Conservation (phyloP, 2,797 vertebrate species). For the Dicrostonyx torquatus region DNA sequence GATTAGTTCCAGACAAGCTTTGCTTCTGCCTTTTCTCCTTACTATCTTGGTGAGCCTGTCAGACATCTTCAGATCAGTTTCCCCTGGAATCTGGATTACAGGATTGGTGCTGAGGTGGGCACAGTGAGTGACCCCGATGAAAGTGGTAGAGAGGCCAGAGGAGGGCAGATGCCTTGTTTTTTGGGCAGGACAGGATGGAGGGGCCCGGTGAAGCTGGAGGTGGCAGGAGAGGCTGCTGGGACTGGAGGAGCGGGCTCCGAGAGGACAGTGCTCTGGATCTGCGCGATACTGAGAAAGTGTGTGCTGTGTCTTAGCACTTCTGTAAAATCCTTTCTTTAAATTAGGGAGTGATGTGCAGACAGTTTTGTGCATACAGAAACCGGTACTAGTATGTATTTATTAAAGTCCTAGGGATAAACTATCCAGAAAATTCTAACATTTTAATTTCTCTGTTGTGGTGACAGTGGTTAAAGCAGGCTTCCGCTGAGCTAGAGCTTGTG, state of each 20-base stretch:
- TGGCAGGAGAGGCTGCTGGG: neutral
- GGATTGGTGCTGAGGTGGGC: neutral
- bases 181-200: neutral
- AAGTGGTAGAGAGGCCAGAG: neutral
- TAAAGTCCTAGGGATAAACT: neutral
- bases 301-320: neutral
- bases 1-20: neutral
- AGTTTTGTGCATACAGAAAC: neutral
- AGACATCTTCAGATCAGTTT: neutral
- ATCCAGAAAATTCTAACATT: neutral
- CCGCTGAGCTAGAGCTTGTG: neutral
- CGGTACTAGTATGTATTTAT: neutral
- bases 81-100: neutral
- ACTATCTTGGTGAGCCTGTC: accelerated
- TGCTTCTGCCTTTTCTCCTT: neutral
- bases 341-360: neutral
- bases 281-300: neutral
- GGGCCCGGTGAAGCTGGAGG: too few species aligned
- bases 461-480: slow-evolving; percentile 27
- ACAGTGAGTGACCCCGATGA: too few species aligned
- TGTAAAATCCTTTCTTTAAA: neutral
- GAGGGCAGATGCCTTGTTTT: neutral
- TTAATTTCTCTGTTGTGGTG: neutral
- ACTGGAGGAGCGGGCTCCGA: neutral
- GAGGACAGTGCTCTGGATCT: neutral